Evolutionary conservation across 2,888 invertebrate genomes (phyloP).

Genomic region (Pollenia amentaria): DNA sequence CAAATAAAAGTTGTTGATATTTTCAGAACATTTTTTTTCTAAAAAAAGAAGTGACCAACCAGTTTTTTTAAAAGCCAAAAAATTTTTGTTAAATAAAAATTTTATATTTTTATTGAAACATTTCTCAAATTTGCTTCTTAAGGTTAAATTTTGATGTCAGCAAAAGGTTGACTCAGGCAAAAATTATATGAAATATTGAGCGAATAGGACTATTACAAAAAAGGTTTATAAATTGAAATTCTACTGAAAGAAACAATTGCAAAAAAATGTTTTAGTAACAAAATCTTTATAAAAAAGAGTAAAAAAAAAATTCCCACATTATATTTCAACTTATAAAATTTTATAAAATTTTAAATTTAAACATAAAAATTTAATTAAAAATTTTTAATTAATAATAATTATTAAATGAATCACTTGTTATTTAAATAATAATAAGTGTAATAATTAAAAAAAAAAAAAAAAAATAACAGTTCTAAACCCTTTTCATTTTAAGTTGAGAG

Average conservation of each 20-base stretch:
- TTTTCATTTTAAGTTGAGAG: constrained; percentile 28
- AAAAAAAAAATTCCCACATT: background rate
- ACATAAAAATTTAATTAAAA: background rate
- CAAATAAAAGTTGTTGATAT: constrained; percentile 39
- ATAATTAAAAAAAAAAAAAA: background rate
- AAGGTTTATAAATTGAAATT: no score
- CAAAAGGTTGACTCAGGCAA: no score
- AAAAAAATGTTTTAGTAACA: no score
- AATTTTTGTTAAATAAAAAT: no score
- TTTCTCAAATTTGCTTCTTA: no score
- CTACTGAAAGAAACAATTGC: no score
- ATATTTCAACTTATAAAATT: background rate
- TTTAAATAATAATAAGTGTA: background rate
- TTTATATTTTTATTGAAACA: no score
- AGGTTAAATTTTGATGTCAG: no score
- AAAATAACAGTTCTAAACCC: constrained; percentile 10
- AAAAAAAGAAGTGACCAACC: constrained; percentile 36
- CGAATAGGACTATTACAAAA: no score
- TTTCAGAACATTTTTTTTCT: constrained; percentile 7
- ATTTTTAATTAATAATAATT: background rate
- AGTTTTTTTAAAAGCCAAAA: constrained; percentile 20
- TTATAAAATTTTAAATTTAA: background rate
- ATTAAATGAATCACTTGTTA: constrained; percentile 14
- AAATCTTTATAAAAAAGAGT: background rate
- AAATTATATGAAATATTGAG: no score